These are phyloP conservation scores for Drosophila pectinifera DNA, from an alignment of 1,140 invertebrate species.

Conservation along the genomic window DNA sequence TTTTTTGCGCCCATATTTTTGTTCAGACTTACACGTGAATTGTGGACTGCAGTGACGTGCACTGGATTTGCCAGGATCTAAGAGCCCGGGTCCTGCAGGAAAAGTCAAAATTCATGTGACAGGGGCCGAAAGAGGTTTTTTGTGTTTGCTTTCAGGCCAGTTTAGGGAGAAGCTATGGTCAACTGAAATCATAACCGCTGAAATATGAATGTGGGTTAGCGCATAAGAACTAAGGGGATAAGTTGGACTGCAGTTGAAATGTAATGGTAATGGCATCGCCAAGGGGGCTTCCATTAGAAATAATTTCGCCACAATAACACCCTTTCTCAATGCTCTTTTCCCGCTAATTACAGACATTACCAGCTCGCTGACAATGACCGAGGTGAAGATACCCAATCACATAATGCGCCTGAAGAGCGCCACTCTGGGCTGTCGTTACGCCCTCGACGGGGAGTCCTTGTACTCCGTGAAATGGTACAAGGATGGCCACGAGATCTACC, in stretches of 20 bases:
- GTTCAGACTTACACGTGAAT: slow-evolving; percentile 56
- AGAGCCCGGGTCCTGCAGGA: slow-evolving; percentile 48
- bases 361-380: slow-evolving; percentile 88
- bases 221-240: slow-evolving; percentile 35
- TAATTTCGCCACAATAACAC: slow-evolving; percentile 58
- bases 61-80: slow-evolving; percentile 41
- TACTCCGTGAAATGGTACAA: slow-evolving; percentile 96
- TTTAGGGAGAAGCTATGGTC: slow-evolving; percentile 61
- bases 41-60: slow-evolving; percentile 76
- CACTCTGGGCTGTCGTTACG: slow-evolving; percentile 91
- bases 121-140: slow-evolving; percentile 32
- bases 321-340: slow-evolving; percentile 16
- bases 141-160: slow-evolving; percentile 52
- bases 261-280: slow-evolving; percentile 13
- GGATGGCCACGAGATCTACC: slow-evolving; percentile 94
- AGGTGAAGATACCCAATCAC: slow-evolving; percentile 89
- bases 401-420: slow-evolving; percentile 89
- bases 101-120: slow-evolving; percentile 76
- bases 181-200: slow-evolving; percentile 19
- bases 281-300: slow-evolving; percentile 47
- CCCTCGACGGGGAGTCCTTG: slow-evolving; percentile 91
- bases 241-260: slow-evolving; percentile 14
- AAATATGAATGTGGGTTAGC: slow-evolving; percentile 42
- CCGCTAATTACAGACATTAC: slow-evolving; percentile 82
- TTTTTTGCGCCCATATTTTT: slow-evolving; percentile 29